Percentiles rank a stretch among this genome's conserved stretches.
Evolutionary conservation across 2,888 invertebrate species (phyloP).

Genomic region (Eristalis pertinax): DNA sequence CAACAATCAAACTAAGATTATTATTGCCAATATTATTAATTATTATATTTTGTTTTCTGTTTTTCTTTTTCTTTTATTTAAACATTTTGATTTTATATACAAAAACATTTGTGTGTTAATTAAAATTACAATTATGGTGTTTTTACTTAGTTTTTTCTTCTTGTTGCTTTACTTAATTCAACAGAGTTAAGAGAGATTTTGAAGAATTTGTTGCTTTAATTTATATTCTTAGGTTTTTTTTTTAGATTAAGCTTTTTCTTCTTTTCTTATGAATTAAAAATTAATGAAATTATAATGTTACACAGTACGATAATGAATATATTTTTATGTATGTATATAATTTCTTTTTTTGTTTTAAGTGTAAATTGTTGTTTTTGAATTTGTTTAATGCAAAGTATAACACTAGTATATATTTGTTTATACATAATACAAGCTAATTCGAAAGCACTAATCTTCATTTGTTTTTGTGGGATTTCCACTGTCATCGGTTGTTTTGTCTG

Average conservation of each 20-base stretch:
- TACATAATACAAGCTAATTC: slow-evolving; percentile 56
- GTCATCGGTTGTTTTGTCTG: slow-evolving; percentile 49
- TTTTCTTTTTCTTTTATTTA: neutral
- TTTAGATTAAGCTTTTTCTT: slow-evolving; percentile 16
- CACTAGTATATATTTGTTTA: slow-evolving; percentile 36
- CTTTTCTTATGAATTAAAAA: slow-evolving; percentile 15
- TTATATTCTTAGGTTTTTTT: neutral
- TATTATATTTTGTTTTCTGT: slow-evolving; percentile 25
- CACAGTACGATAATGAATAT: slow-evolving; percentile 30
- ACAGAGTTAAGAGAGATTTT: slow-evolving; percentile 49
- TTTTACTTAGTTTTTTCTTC: slow-evolving; percentile 11
- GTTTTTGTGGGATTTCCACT: slow-evolving; percentile 62
- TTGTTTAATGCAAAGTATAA: slow-evolving; percentile 38
- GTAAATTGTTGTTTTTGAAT: slow-evolving; percentile 61
- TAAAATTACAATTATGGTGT: slow-evolving; percentile 47
- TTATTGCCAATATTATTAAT: slow-evolving; percentile 69
- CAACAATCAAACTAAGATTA: slow-evolving; percentile 65
- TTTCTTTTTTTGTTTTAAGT: slow-evolving; percentile 18
- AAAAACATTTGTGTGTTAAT: slow-evolving; percentile 39
- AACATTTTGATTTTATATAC: slow-evolving; percentile 46
- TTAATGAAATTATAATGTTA: slow-evolving; percentile 32
- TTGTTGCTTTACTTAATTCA: slow-evolving; percentile 16
- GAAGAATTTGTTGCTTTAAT: neutral
- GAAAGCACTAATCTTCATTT: slow-evolving; percentile 73
- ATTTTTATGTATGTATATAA: slow-evolving; percentile 17